Conservation (phyloP, 2,113 vertebrate genomes). For the Cyphomyrus plagiostoma region DNA sequence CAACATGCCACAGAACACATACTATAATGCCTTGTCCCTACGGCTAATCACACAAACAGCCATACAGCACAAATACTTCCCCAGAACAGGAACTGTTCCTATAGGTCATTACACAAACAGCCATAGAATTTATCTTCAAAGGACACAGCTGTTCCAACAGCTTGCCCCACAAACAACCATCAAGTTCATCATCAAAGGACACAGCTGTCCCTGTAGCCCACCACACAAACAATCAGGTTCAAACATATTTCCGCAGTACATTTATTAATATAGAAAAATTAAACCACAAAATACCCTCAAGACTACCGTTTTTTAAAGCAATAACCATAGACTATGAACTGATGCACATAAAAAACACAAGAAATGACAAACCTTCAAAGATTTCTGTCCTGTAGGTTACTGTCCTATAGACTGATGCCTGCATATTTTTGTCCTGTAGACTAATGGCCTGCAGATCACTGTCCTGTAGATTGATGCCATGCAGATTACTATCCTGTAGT, state of each 20-base stretch:
- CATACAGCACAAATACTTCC: neutral
- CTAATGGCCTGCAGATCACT: neutral
- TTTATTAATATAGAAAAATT: neutral
- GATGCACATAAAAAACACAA: neutral
- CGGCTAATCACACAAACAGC: neutral
- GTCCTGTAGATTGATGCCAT: neutral
- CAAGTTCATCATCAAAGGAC: neutral
- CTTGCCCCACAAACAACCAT: neutral
- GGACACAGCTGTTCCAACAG: neutral
- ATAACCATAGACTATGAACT: neutral
- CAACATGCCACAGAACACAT: constrained; percentile 2
- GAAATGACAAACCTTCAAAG: neutral
- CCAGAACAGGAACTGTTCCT: neutral
- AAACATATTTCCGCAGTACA: neutral
- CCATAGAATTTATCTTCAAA: neutral
- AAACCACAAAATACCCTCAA: neutral
- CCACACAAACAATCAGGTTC: neutral
- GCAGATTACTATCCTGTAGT: neutral
- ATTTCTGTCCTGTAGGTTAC: neutral
- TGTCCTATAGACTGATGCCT: neutral
- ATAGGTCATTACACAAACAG: neutral
- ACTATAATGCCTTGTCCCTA: neutral
- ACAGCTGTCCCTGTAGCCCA: neutral
- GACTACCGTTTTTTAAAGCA: neutral
- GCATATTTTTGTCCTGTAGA: neutral